phyloP scores from a whole-genome alignment of 1,140 invertebrate genomes.

The Nephila pilipes region DNA sequence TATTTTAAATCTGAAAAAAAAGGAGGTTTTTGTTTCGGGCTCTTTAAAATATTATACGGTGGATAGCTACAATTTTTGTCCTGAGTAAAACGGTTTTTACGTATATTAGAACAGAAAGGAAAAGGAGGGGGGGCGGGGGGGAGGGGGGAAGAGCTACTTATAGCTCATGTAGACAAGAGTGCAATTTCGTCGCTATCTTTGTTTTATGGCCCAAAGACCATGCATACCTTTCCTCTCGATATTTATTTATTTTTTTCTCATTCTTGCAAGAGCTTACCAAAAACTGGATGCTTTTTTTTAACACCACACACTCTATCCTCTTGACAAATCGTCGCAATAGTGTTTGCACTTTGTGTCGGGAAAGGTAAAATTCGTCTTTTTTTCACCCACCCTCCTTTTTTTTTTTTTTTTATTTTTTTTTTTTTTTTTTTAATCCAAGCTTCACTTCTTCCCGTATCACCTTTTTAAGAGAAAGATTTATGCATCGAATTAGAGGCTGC shows the following conservation, averaged over 20 bases:
- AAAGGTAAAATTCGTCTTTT: conserved; percentile 55
- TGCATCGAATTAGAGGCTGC: conserved; percentile 69
- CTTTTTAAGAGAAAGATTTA: conserved; percentile 74
- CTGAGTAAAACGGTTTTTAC: no score
- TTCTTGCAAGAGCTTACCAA: background rate
- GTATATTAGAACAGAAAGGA: no score
- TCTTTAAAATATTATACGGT: no score
- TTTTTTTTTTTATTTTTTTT: background rate
- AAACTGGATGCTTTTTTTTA: background rate
- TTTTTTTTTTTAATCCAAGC: conserved; percentile 9
- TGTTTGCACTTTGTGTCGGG: conserved; percentile 64
- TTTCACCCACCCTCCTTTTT: background rate
- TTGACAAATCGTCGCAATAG: conserved; percentile 72
- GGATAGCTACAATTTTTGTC: no score
- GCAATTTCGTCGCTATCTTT: conserved; percentile 41
- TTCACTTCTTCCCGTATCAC: conserved; percentile 28
- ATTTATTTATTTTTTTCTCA: conserved; percentile 40
- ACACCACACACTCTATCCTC: background rate
- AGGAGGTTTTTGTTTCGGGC: no score
- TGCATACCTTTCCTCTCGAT: background rate
- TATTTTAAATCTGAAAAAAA: no score
- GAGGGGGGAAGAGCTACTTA: no score
- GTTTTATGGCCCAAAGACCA: conserved; percentile 26
- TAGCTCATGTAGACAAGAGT: background rate
- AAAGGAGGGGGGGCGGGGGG: no score